Base-by-base conservation (phyloP, 2,888 invertebrate species). In the Pristionchus fissidentatus region DNA sequence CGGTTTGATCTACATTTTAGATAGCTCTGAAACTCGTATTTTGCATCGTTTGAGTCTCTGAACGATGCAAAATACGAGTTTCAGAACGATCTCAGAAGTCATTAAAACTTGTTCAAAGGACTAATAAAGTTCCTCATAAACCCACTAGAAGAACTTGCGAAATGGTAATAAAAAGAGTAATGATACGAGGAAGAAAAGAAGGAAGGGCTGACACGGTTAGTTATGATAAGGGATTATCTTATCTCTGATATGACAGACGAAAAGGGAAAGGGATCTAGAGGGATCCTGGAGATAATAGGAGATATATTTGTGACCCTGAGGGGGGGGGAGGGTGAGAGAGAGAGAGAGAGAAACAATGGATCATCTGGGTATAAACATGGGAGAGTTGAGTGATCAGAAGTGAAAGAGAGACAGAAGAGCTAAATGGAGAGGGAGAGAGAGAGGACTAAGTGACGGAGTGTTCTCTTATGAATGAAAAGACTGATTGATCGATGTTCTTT, bases 171-270 rank as follows among this genome's bases (percentile, higher is more conserved):
- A 62, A 62, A 35, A 15, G 32, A 62, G 62, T 62, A 62, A 62
- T 62, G 35, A 62, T 62, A 35, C n/a, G 35, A 15, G 62, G 15
- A 62, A 29, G 35, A 62, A 32, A 15, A 19, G 32, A 32, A 15
- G 62, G 15, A 62, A 29, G 35, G 35, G 13, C 19, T 13, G 32
- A 32, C 60, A 60, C 60, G 60, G 62, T 35, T 5, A 32, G 62
- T 62, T 62, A 62, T 62, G 62, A 62, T 62, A 62, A 62, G 62
- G 35, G 62, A 62, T 57, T 26, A 57, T 62, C 62, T 62, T 62
- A 62, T 62, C 62, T 62, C 32, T 62, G 32, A 13, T 10, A 13
- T 57, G 62, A 62, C 15, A 35, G 62, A 62, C 62, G 35, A 62
- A 62, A 62, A 62, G 62, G 29, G 62, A 62, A 62, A 62, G 62